phyloP scores from a whole-genome alignment of 2,888 invertebrate species.

The Megamerina dolium region DNA sequence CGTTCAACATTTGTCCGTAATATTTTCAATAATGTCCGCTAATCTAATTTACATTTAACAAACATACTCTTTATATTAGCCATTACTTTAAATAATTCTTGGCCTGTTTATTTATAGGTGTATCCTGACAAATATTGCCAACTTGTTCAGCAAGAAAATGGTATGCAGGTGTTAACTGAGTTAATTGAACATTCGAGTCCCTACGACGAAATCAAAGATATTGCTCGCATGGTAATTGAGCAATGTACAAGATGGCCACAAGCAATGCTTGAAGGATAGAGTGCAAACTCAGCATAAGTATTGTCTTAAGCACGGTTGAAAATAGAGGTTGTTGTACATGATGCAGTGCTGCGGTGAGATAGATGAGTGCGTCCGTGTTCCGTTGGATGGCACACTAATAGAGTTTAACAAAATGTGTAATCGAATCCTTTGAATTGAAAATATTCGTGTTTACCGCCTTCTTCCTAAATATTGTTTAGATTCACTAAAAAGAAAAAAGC shows the following conservation, averaged over 20 bases:
- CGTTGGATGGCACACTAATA: not conserved
- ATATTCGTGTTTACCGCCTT: conserved; percentile 10
- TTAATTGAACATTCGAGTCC: conserved; percentile 59
- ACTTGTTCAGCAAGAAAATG: conserved; percentile 80
- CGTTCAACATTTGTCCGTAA: too few relatives aligned
- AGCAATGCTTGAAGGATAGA: conserved; percentile 42
- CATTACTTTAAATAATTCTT: not conserved
- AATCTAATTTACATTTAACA: not conserved
- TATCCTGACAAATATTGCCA: conserved; percentile 81
- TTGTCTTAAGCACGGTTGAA: too few relatives aligned
- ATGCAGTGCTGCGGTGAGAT: too few relatives aligned
- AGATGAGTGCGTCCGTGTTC: too few relatives aligned
- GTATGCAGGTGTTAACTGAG: conserved; percentile 65
- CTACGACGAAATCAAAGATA: conserved; percentile 61
- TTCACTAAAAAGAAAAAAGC: too few relatives aligned
- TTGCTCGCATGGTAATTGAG: conserved; percentile 62
- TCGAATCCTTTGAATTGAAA: conserved; percentile 6
- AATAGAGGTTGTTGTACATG: not conserved
- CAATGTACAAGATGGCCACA: conserved; percentile 53
- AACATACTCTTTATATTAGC: too few relatives aligned
- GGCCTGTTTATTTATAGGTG: conserved; percentile 51
- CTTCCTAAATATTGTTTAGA: conserved; percentile 17
- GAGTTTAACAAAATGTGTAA: not conserved
- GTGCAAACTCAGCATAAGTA: not conserved
- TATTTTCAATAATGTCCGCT: too few relatives aligned